Percentiles rank a stretch among this genome's conserved stretches.
Conservation (phyloP, 2,797 vertebrate genomes). For the Sebastes goodei region DNA sequence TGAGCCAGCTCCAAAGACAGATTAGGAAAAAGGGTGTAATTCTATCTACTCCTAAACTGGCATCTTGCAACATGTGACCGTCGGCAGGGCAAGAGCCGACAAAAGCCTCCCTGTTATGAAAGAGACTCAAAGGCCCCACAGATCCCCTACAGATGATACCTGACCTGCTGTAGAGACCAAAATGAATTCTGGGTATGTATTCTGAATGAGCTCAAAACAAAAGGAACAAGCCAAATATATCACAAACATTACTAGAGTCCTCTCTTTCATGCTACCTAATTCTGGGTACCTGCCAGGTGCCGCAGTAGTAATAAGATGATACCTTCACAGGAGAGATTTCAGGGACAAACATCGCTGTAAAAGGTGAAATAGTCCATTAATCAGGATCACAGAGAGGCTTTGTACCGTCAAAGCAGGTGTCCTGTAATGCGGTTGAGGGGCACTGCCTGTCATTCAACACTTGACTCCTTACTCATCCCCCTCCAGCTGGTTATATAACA, state of each 20-base stretch:
- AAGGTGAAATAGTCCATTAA: constrained; percentile 59
- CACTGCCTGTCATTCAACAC: constrained; percentile 35
- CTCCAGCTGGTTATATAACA: constrained; percentile 44
- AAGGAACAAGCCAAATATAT: background rate
- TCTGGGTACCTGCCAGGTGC: constrained; percentile 31
- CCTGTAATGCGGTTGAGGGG: constrained; percentile 39
- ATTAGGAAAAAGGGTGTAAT: constrained; percentile 46
- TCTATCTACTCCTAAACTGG: constrained; percentile 43
- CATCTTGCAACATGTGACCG: constrained; percentile 34
- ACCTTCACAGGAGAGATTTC: constrained; percentile 32
- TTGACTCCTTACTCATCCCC: constrained; percentile 22
- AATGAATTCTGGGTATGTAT: constrained; percentile 4
- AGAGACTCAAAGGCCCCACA: constrained; percentile 18
- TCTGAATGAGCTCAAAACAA: background rate
- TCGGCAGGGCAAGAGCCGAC: constrained; percentile 12
- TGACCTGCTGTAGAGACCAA: background rate
- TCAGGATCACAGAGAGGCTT: constrained; percentile 68
- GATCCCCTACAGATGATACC: constrained; percentile 14
- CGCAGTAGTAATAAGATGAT: constrained; percentile 46
- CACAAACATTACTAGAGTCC: background rate
- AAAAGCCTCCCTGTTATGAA: constrained; percentile 44
- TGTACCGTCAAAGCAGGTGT: constrained; percentile 60
- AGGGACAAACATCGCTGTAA: constrained; percentile 44
- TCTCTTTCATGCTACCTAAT: background rate
- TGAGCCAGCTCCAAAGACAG: constrained; percentile 41